These are phyloP conservation scores for Galemys pyrenaicus DNA, from an alignment of 2,113 vertebrate species.

Conservation along the genomic window DNA sequence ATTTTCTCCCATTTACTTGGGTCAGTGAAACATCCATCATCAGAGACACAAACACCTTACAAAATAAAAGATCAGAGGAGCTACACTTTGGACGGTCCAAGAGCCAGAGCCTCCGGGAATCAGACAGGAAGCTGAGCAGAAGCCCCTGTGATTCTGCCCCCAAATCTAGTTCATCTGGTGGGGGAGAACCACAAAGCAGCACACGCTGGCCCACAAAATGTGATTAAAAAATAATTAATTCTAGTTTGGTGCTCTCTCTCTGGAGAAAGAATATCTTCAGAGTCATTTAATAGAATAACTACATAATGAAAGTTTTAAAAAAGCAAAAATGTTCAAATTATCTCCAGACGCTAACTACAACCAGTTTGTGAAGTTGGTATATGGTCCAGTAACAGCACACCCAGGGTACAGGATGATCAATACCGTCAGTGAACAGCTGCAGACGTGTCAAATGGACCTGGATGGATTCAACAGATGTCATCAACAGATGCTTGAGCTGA, in stretches of 20 bases:
- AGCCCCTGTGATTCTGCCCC: conserved; percentile 39
- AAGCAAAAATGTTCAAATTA: conserved; percentile 46
- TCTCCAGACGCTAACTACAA: neutral
- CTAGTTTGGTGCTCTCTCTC: neutral
- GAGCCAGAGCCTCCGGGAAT: conserved; percentile 57
- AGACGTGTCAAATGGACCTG: neutral
- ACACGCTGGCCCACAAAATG: neutral
- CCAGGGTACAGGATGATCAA: neutral
- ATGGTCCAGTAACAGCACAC: neutral
- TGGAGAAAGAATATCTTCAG: conserved; percentile 45
- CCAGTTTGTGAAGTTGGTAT: neutral
- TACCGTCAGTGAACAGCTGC: neutral
- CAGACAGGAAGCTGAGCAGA: conserved; percentile 46
- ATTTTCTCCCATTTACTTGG: conserved; percentile 53
- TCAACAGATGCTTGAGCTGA: neutral
- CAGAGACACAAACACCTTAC: conserved; percentile 68
- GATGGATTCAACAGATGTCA: neutral
- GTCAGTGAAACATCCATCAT: conserved; percentile 68
- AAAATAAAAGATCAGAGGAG: conserved; percentile 65
- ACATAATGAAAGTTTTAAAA: conserved; percentile 41
- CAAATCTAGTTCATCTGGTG: neutral
- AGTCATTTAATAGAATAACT: conserved; percentile 49
- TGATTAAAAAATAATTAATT: conserved; percentile 62
- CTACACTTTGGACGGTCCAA: conserved; percentile 62
- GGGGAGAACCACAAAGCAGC: conserved; percentile 37